phyloP scores from a whole-genome alignment of 2,797 vertebrate species.

The Myotis daubentonii region DNA sequence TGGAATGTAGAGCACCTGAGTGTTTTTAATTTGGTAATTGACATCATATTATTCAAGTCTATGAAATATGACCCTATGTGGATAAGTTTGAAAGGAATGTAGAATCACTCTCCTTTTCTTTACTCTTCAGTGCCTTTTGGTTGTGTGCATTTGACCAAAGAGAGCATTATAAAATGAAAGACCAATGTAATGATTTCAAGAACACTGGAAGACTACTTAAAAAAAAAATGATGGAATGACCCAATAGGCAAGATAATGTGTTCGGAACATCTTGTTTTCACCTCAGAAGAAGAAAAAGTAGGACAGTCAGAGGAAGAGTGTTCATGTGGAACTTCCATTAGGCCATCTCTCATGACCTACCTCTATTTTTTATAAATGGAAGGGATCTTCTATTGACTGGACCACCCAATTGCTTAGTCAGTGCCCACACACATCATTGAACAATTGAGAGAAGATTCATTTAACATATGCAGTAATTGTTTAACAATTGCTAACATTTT shows the following conservation, averaged over 20 bases:
- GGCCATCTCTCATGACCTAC: not conserved
- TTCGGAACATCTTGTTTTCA: not conserved
- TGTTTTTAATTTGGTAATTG: not conserved
- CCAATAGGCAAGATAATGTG: not conserved
- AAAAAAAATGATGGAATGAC: not conserved
- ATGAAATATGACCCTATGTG: not conserved
- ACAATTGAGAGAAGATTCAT: not conserved
- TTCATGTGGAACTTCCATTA: not conserved
- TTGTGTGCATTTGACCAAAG: not conserved
- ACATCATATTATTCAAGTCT: not conserved
- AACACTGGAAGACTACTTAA: not conserved
- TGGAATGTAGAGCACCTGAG: not conserved
- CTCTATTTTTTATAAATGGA: accelerated
- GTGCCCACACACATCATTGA: not conserved
- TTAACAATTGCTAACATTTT: not conserved
- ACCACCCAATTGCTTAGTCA: not conserved
- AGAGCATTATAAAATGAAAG: not conserved
- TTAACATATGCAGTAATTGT: not conserved
- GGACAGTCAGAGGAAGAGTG: not conserved
- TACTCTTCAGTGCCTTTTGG: not conserved
- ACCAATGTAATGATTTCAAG: not conserved
- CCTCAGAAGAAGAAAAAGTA: not conserved
- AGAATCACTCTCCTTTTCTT: not conserved
- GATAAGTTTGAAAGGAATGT: not conserved
- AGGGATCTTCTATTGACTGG: not conserved